These are phyloP conservation scores for Zaprionus bogoriensis DNA, from an alignment of 2,888 invertebrate genomes.

Conservation along the genomic window DNA sequence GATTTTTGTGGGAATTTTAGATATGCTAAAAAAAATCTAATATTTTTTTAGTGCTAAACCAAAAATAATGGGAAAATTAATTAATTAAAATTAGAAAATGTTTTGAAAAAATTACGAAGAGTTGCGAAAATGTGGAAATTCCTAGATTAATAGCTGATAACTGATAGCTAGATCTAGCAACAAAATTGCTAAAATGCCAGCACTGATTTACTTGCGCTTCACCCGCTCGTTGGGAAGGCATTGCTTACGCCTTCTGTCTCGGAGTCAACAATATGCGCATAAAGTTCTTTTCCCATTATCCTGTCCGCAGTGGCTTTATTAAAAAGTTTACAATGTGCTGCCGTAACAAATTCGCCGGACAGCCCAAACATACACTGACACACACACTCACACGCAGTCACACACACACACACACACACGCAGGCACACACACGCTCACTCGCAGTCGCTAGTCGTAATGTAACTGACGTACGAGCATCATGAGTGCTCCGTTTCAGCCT, in stretches of 20 bases:
- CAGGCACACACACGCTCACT: not conserved
- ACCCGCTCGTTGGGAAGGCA: slow-evolving; percentile 1
- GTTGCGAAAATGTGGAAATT: too few relatives aligned
- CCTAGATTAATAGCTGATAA: too few relatives aligned
- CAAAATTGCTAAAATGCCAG: too few relatives aligned
- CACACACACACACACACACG: not conserved
- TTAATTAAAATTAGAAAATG: too few relatives aligned
- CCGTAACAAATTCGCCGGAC: slow-evolving; percentile 22
- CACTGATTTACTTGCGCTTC: not conserved
- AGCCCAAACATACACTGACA: slow-evolving; percentile 2
- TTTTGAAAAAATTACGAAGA: too few relatives aligned
- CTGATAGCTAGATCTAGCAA: too few relatives aligned
- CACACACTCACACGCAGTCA: slow-evolving; percentile 2
- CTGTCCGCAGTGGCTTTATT: slow-evolving; percentile 65
- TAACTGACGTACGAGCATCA: slow-evolving; percentile 14
- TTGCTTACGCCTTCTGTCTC: slow-evolving; percentile 32
- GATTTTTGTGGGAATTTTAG: too few relatives aligned
- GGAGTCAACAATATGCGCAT: slow-evolving; percentile 29
- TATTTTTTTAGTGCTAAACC: too few relatives aligned
- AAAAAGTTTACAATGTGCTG: slow-evolving; percentile 64
- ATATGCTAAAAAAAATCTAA: too few relatives aligned
- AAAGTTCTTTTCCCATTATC: slow-evolving; percentile 39
- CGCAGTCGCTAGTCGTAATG: not conserved
- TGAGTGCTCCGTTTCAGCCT: slow-evolving; percentile 37
- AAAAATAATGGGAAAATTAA: too few relatives aligned